Evolutionary conservation across 2,888 invertebrate species (phyloP).

Genomic region (Dasypogon diadema): DNA sequence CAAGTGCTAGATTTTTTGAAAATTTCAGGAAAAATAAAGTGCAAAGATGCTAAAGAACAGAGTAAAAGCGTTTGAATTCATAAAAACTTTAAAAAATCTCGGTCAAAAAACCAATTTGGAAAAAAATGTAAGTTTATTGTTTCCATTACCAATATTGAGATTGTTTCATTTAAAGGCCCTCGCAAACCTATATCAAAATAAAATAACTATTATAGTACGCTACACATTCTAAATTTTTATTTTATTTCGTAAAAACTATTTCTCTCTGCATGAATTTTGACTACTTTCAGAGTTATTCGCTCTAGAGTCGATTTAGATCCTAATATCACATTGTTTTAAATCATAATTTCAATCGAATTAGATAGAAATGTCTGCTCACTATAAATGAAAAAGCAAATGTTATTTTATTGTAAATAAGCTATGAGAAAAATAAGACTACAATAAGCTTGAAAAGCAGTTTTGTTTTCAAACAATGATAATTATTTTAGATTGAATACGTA

Average conservation of each 20-base stretch:
- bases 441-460: constrained; percentile 22
- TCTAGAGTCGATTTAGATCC: constrained; percentile 31
- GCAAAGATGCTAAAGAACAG: constrained; percentile 37
- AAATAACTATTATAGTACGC: constrained; percentile 6
- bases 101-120: constrained; percentile 12
- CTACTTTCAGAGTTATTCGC: background rate
- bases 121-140: constrained; percentile 2
- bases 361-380: constrained; percentile 11
- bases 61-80: constrained; percentile 27
- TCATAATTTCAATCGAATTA: constrained; percentile 26
- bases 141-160: constrained; percentile 7
- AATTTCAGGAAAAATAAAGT: constrained; percentile 7
- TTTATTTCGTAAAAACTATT: background rate
- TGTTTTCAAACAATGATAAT: constrained; percentile 19
- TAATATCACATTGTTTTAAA: constrained; percentile 36
- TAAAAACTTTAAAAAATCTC: constrained; percentile 10
- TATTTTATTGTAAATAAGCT: background rate
- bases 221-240: background rate
- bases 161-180: constrained; percentile 44
- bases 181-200: constrained; percentile 41
- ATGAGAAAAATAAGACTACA: constrained; percentile 11
- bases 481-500: constrained; percentile 24
- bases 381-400: constrained; percentile 20
- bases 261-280: background rate
- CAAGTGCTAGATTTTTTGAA: constrained; percentile 24